Evolutionary conservation across 2,113 vertebrate species (phyloP), one percentile per base, ranked within the genome.

Genomic region (Eolophus roseicapilla): DNA sequence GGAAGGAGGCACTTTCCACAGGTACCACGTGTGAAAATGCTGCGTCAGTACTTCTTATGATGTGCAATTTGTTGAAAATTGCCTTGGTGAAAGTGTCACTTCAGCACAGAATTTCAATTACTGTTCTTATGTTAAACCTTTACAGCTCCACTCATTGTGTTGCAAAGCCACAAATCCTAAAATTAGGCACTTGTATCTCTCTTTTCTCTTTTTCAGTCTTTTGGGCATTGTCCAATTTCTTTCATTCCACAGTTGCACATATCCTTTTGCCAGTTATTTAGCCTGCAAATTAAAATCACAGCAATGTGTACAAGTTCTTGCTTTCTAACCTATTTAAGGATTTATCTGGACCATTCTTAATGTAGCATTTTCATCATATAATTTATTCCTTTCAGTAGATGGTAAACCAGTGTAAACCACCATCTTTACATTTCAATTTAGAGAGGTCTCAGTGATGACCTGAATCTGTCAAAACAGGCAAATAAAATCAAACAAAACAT

Each of bases 221-320:
- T 71, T 68, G 92, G 81, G 91, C 76, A 68, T 43, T 94, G 91
- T 94, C 82, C 75, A 35, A 43, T 80, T 88, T 85, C 90, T 93
- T 96, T 81, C 92, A 73, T 52, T 82, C 52, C 41, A 19, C 97
- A 97, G 97, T 95, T 96, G 93, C 93, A 69, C 75, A 62, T 92
- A 88, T 85, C 93, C 85, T 67, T 96, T 80, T 77, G 85, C 78
- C 88, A 67, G 35, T 31, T 43, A 82, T 67, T 91, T 73, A 88
- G 88, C 46, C 70, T 62, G 23, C n/a, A 60, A 88, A 91, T 53
- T 64, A 93, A 93, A 95, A 86, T 46, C 2, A 0, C 83, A 29
- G 60, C 4, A 6, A 80, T 70, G 82, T 41, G 19, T 55, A 67
- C 39, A 47, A 80, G 60, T 78, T 92, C 67, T 83, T 80, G 81